Percentiles rank a stretch among this genome's conserved stretches.
Conservation (phyloP, 2,888 invertebrate species). For the Euspilapteryx auroguttella region DNA sequence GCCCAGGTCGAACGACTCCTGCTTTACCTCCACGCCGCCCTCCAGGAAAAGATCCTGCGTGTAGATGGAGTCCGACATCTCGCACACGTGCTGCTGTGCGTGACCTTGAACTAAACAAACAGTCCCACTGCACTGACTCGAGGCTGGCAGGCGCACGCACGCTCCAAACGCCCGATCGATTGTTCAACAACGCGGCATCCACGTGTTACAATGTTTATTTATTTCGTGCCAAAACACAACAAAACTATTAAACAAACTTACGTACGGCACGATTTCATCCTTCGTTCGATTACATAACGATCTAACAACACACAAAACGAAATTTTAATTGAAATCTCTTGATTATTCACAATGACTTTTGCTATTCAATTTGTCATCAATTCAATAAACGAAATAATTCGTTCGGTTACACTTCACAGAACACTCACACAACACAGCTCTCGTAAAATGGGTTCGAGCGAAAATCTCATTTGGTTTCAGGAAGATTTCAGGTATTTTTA, state of each 20-base stretch:
- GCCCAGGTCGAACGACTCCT: conserved; percentile 57
- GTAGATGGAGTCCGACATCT: conserved; percentile 67
- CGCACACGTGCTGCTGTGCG: conserved; percentile 53
- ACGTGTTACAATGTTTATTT: conserved; percentile 47
- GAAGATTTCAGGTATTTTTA: too few relatives aligned
- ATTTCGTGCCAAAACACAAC: conserved; percentile 13
- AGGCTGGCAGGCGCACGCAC: conserved; percentile 54
- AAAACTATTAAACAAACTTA: conserved; percentile 11
- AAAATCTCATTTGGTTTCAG: too few relatives aligned
- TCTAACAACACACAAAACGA: conserved; percentile 23
- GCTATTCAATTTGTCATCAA: conserved; percentile 23
- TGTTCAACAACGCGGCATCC: conserved; percentile 39
- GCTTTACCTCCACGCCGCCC: conserved; percentile 64
- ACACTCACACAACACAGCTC: conserved; percentile 5
- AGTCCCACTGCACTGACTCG: conserved; percentile 52
- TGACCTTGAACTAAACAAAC: conserved; percentile 56
- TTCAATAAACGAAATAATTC: conserved; percentile 14
- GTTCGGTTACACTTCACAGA: conserved; percentile 1
- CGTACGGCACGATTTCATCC: conserved; percentile 17
- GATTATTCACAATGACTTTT: conserved; percentile 52
- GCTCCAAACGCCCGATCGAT: conserved; percentile 52
- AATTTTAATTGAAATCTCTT: conserved; percentile 29
- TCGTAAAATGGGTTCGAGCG: too few relatives aligned
- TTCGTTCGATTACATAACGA: conserved; percentile 44
- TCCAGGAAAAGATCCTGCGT: conserved; percentile 66